Evolutionary conservation across 2,113 vertebrate species (phyloP), one percentile per base, ranked within the genome.

Genomic region (Rhinichthys klamathensis): DNA sequence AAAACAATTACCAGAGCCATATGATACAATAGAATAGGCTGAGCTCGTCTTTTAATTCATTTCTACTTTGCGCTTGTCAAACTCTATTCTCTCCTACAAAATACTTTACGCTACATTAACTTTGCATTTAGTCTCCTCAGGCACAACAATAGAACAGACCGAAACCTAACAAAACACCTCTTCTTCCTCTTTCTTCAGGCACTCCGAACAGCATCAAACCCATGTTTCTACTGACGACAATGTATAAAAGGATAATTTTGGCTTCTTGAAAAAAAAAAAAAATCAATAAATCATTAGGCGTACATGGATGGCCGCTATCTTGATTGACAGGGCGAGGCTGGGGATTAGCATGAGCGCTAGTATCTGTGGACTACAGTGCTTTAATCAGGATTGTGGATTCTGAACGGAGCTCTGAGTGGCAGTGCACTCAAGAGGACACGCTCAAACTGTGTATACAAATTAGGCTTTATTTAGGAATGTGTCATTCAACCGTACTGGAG

Each of bases 321-420:
- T 80, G 78, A 80, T 32, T 46, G 61, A 67, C 58, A 89, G 90
- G 85, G 51, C 58, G 67, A 80, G 35, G 27, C 46, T 5, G 30
- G 74, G 60, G 65, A 80, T 75, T 83, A 85, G 27, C 84, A 85
- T 85, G 32, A 54, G 30, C 4, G 75, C 46, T 38, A 38, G 23
- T 78, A 78, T 78, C 49, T 78, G 60, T 16, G 41, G 78, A 65
- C 78, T 80, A 80, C 78, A 80, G 60, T 80, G 25, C 78, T 80
- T 80, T 80, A 80, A 80, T 80, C 78, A 65, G 7, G 25, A 49
- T 65, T 49, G 60, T 65, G 38, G 8, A 65, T 49, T 44, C n/a
- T 80, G n/a, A 67, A 61, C 15, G 56, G 44, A 75, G 44, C 44
- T 46, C 44, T 75, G 69, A 72, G 69, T 72, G 69, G 35, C 69